A percentile compares a stretch with the other conserved stretches of the same genome.
Evolutionary conservation across 2,888 invertebrate species (phyloP).

Genomic region (Hipparchia sbordonii): DNA sequence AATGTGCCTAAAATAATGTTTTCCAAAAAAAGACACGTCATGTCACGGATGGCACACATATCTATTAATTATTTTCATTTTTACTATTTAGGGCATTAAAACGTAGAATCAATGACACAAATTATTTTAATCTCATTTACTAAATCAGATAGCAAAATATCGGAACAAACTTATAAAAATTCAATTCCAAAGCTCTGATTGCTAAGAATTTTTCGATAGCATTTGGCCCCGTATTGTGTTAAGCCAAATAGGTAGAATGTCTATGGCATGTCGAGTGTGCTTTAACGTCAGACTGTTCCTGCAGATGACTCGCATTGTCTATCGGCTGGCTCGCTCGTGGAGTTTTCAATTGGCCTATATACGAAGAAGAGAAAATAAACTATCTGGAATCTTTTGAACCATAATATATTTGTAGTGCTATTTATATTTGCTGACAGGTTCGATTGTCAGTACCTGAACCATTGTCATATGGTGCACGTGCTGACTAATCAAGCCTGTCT

Average conservation of each 20-base stretch:
- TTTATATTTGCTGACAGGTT: not conserved
- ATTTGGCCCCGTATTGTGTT: constrained; percentile 5
- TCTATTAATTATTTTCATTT: too few species aligned
- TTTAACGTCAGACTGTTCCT: constrained; percentile 14
- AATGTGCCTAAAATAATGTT: too few species aligned
- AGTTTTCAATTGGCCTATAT: constrained; percentile 15
- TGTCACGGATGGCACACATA: too few species aligned
- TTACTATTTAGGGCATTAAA: too few species aligned
- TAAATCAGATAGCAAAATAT: not conserved
- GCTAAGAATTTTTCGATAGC: constrained; percentile 15
- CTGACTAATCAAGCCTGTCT: too few species aligned
- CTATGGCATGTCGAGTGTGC: constrained; percentile 11
- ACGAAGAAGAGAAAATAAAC: constrained; percentile 5
- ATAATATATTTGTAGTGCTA: not conserved
- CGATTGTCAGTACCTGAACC: too few species aligned
- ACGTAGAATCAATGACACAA: not conserved
- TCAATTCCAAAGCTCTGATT: not conserved
- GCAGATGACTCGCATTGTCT: constrained; percentile 22
- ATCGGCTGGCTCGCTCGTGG: constrained; percentile 8
- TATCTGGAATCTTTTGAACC: not conserved
- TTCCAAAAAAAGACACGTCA: too few species aligned
- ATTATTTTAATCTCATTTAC: not conserved
- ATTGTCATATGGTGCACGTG: not conserved
- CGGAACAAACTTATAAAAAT: not conserved
- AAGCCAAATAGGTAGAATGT: constrained; percentile 11